Percentiles rank a stretch among this genome's conserved stretches.
Conservation (phyloP, 2,797 vertebrate genomes). For the Rhinophrynus dorsalis region DNA sequence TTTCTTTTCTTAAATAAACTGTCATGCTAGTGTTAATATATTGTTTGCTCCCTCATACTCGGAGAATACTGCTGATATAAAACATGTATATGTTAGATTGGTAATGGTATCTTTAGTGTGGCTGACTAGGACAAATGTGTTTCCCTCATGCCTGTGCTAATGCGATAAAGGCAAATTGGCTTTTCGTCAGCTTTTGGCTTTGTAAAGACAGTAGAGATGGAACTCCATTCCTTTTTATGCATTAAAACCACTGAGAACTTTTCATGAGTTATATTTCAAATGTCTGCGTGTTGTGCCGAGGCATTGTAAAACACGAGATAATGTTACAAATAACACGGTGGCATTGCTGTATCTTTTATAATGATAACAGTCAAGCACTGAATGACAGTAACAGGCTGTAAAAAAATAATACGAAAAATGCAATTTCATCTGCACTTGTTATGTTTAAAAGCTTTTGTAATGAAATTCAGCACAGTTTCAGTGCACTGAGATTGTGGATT, state of each 20-base stretch:
- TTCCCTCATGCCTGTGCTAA: constrained; percentile 92
- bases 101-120: constrained; percentile 99
- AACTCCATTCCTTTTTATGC: constrained; percentile 78
- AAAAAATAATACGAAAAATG: constrained; percentile 70
- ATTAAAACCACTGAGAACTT: constrained; percentile 79
- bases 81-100: constrained; percentile 99
- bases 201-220: constrained; percentile 80
- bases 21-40: constrained; percentile 99
- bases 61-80: constrained; percentile 96
- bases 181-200: constrained; percentile 91
- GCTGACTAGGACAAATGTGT: constrained; percentile 99
- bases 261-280: constrained; percentile 84
- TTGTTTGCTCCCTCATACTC: constrained; percentile 88
- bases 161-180: constrained; percentile 98
- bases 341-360: constrained; percentile 87
- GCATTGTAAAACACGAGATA: constrained; percentile 86
- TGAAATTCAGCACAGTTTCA: constrained; percentile 58
- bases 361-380: constrained; percentile 85
- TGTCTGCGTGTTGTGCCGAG: constrained; percentile 69
- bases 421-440: constrained; percentile 30
- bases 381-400: constrained; percentile 80
- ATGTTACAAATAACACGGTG: constrained; percentile 85
- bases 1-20: constrained; percentile 99
- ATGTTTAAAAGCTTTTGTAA: constrained; percentile 58
- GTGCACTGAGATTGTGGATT: constrained; percentile 48